Evolutionary conservation across 1,140 invertebrate species (phyloP).

Genomic region (Chionoecetes opilio): DNA sequence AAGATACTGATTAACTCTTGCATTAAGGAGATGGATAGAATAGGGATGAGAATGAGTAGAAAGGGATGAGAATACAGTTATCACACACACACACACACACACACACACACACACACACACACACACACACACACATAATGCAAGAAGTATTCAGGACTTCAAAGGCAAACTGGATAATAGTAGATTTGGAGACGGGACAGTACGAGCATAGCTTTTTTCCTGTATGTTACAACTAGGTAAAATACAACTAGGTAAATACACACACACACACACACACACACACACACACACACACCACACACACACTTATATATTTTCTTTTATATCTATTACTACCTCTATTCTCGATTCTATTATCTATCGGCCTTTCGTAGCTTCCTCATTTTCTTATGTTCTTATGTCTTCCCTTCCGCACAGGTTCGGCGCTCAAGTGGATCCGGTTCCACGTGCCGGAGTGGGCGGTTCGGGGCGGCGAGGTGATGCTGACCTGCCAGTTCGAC

Average conservation of each 20-base stretch:
- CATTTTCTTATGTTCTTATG: neutral
- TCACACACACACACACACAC: no score
- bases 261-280: constrained; percentile 44
- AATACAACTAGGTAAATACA: neutral
- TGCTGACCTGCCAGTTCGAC: constrained; percentile 72
- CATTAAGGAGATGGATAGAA: no score
- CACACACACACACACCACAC: constrained; percentile 38
- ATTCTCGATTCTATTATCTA: neutral
- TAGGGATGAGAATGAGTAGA: no score
- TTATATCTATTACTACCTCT: neutral
- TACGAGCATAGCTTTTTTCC: no score
- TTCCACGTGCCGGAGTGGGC: constrained; percentile 73
- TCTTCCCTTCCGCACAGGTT: constrained; percentile 38
- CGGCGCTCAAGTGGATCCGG: constrained; percentile 62
- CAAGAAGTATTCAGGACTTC: no score
- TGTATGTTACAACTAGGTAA: neutral
- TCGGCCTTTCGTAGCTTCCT: neutral
- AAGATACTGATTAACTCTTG: no score
- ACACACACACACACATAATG: no score
- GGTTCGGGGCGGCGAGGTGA: constrained; percentile 33
- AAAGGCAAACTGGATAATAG: no score
- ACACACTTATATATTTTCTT: constrained; percentile 15
- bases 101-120: no score
- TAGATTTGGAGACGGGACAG: no score
- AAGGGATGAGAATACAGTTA: no score